phyloP scores from a whole-genome alignment of 2,888 invertebrate genomes.

The Orchesella flavescens region DNA sequence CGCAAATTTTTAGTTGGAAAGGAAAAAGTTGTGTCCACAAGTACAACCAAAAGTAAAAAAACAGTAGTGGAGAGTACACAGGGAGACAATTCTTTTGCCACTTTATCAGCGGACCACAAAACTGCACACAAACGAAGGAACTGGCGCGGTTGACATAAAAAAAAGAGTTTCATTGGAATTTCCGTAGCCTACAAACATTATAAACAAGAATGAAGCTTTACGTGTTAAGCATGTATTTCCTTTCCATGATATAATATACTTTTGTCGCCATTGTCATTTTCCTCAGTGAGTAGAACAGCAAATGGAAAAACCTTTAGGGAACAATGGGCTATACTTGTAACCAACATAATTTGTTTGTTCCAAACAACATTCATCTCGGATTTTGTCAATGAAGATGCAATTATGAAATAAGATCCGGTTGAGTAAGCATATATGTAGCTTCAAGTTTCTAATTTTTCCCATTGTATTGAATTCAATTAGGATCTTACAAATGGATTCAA shows the following conservation, averaged over 20 bases:
- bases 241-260: too few relatives aligned
- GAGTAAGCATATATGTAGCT: not conserved
- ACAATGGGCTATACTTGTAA: too few relatives aligned
- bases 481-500: too few relatives aligned
- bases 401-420: not conserved
- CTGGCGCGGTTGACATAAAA: not conserved
- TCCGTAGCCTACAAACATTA: too few relatives aligned
- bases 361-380: too few relatives aligned
- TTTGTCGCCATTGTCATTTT: too few relatives aligned
- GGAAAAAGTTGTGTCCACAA: not conserved
- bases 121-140: constrained; percentile 2
- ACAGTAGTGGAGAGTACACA: not conserved
- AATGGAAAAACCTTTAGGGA: too few relatives aligned
- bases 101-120: constrained; percentile 43
- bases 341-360: too few relatives aligned
- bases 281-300: too few relatives aligned
- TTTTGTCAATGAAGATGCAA: not conserved
- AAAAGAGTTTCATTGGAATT: not conserved
- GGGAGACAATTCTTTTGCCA: constrained; percentile 24
- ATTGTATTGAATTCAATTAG: too few relatives aligned
- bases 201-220: not conserved
- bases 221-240: too few relatives aligned
- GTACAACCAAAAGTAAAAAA: too few relatives aligned
- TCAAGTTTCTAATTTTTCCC: not conserved
- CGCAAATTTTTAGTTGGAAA: constrained; percentile 46